Evolutionary conservation across 2,113 vertebrate species (phyloP), one percentile per base, ranked within the genome.

Genomic region (Stigmatopora nigra): DNA sequence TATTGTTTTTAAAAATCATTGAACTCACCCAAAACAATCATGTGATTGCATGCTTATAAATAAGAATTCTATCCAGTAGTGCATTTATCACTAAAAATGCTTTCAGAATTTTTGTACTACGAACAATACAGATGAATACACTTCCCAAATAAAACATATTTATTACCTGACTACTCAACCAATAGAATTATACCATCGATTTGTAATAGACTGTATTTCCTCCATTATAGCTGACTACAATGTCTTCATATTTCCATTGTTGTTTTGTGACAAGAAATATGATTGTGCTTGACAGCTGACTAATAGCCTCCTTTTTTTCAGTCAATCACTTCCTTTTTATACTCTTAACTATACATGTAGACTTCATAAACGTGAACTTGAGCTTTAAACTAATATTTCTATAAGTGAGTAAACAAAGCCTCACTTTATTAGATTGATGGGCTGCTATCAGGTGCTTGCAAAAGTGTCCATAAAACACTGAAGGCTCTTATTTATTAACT

Each of bases 401-500:
- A 41, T 69, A 47, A 71, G 45, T 9, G 63, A 69, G 16, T 16
- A 59, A 82, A 75, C 68, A 79, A 82, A 63, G 51, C 64, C 66
- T 36, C 20, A 35, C 73, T 68, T 66, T 67, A 71, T 76, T 76
- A 68, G 67, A 62, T 52, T 47, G 47, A 47, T 41, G 9, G 3
- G 38, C 38, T 41, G 9, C 63, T 64, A 49, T 22, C 62, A 19
- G 41, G 36, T 79, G 79, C 63, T 68, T 49, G 31, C 73, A 67
- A 17, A 65, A 57, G 61, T 58, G 55, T 82, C 68, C 81, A 79
- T 81, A 76, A 78, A 75, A 78, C 69, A 76, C 72, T 36, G 68
- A 77, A 77, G 70, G 68, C 70, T 78, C 68, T 64, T 49, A 62
- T 73, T 81, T 72, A 81, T 82, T 81, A 82, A 79, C 76, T 71